Percentiles rank a stretch among this genome's conserved stretches.
Conservation (phyloP, 2,888 invertebrate species). For the Lasioglossum morio region DNA sequence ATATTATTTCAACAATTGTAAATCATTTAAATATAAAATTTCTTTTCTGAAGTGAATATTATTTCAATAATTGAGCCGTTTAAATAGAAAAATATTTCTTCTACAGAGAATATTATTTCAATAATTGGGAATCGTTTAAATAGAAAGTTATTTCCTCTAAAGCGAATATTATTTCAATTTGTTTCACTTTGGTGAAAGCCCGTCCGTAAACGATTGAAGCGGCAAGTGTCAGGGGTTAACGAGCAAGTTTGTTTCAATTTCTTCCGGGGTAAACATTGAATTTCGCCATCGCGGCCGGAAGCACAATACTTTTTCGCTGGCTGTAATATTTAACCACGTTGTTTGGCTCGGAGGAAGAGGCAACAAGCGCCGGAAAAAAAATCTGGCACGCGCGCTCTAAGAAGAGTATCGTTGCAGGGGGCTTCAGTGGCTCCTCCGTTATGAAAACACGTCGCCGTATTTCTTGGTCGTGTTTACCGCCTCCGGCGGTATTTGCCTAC, state of each 20-base stretch:
- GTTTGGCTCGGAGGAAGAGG: neutral
- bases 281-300: neutral
- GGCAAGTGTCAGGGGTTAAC: neutral
- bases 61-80: no score
- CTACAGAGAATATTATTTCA: no score
- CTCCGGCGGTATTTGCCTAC: neutral
- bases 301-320: neutral
- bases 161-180: neutral
- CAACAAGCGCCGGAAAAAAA: neutral
- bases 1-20: no score
- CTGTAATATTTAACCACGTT: slow-evolving; percentile 1
- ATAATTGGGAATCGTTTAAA: no score
- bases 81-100: no score
- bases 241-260: neutral
- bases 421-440: neutral
- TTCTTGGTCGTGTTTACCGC: neutral
- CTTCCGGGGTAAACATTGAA: neutral
- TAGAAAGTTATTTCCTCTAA: no score
- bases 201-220: neutral
- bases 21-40: no score
- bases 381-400: neutral
- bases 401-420: neutral
- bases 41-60: no score
- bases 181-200: neutral
- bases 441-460: slow-evolving; percentile 2